phyloP scores from a whole-genome alignment of 2,113 vertebrate species.

The Hippolais icterina region DNA sequence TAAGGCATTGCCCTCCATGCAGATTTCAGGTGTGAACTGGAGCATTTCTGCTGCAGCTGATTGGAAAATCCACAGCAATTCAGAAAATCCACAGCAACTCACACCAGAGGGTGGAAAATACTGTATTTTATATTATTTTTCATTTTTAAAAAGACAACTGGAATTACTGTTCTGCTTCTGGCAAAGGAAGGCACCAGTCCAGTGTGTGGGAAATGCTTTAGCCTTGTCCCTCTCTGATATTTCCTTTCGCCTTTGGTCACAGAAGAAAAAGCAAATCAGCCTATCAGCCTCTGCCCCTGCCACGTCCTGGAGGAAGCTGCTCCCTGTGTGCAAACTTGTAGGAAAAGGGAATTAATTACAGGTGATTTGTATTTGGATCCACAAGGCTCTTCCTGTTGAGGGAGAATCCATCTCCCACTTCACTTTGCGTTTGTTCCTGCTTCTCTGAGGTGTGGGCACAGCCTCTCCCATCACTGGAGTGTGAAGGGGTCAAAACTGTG shows the following conservation, averaged over 20 bases:
- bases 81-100: background rate
- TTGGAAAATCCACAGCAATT: background rate
- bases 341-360: background rate
- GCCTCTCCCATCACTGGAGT: rapidly evolving
- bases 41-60: background rate
- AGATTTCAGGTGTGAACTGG: background rate
- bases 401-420: rapidly evolving
- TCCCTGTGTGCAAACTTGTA: background rate
- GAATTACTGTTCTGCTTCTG: rapidly evolving
- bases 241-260: background rate
- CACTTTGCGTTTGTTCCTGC: background rate
- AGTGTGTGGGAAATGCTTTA: background rate
- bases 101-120: background rate
- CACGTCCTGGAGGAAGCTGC: background rate
- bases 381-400: background rate
- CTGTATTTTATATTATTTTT: background rate
- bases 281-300: background rate
- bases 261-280: background rate
- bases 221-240: background rate
- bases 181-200: background rate
- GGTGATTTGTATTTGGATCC: background rate
- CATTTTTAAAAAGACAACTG: background rate
- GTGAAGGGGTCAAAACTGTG: background rate
- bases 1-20: background rate
- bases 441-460: background rate